phyloP scores from a whole-genome alignment of 2,113 vertebrate species.

The Elachura formosa region DNA sequence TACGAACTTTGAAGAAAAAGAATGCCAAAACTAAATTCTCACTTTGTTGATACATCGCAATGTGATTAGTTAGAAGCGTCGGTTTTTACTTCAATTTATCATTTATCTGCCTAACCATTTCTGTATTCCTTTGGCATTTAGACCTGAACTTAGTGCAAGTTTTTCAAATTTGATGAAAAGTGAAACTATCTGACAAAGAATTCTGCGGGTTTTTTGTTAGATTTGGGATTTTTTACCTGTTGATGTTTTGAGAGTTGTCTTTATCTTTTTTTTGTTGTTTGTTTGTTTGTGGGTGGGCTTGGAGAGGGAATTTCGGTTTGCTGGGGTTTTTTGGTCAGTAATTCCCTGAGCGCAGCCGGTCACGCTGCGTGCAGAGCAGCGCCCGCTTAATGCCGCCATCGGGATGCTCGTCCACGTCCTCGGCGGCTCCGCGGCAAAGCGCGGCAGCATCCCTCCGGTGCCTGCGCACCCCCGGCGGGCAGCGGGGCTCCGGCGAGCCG shows the following conservation, averaged over 20 bases:
- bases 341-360: not conserved
- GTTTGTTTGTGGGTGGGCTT: not conserved
- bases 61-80: not conserved
- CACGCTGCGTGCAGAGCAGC: not conserved
- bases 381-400: not conserved
- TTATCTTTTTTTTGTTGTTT: not conserved
- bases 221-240: not conserved
- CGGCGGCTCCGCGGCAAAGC: not conserved
- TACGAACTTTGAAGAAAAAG: not conserved
- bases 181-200: not conserved
- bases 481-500: not conserved
- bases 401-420: not conserved
- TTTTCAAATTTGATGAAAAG: not conserved
- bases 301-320: not conserved
- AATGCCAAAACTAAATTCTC: not conserved
- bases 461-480: not conserved
- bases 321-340: not conserved
- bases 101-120: not conserved
- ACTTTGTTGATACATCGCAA: not conserved
- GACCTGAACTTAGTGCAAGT: not conserved
- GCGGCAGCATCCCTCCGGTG: not conserved
- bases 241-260: too few relatives aligned
- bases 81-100: not conserved
- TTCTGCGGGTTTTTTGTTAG: accelerated
- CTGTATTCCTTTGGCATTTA: not conserved